Evolutionary conservation across 2,888 invertebrate species (phyloP).

Genomic region (Steromphala cineraria): DNA sequence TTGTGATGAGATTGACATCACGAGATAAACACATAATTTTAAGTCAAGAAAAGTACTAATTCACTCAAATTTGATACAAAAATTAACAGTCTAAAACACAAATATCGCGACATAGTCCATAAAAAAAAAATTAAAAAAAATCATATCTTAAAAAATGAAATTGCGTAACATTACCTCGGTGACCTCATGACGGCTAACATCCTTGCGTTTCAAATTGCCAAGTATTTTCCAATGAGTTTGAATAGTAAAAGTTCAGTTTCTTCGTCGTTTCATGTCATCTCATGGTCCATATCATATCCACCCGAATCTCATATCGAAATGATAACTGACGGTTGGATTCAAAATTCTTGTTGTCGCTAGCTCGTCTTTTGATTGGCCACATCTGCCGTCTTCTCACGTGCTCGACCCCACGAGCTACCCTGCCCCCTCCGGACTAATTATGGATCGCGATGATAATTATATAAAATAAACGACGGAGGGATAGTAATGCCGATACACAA

Average conservation of each 20-base stretch:
- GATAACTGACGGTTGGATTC: conserved; percentile 17
- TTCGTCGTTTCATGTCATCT: neutral
- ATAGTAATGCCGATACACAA: neutral
- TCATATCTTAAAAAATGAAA: neutral
- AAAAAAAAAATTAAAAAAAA: too few species aligned
- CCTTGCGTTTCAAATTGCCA: neutral
- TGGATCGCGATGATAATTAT: conserved; percentile 10
- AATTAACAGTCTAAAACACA: too few species aligned
- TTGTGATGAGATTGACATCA: too few species aligned
- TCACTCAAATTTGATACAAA: too few species aligned
- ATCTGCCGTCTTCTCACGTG: conserved; percentile 11
- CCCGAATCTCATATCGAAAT: neutral
- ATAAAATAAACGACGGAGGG: conserved; percentile 17
- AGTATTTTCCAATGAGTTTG: too few species aligned
- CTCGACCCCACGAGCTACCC: neutral
- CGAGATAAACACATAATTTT: too few species aligned
- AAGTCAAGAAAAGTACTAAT: too few species aligned
- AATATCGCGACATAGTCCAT: too few species aligned
- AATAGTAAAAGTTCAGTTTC: too few species aligned
- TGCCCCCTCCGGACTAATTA: neutral
- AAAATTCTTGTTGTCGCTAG: neutral
- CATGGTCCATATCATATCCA: neutral
- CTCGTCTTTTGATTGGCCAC: conserved; percentile 9
- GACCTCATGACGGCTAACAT: conserved; percentile 8
- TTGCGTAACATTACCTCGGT: neutral